A percentile compares a stretch with the other conserved stretches of the same genome.
phyloP scores from a whole-genome alignment of 2,888 invertebrate genomes.

The Trichacis sp. region DNA sequence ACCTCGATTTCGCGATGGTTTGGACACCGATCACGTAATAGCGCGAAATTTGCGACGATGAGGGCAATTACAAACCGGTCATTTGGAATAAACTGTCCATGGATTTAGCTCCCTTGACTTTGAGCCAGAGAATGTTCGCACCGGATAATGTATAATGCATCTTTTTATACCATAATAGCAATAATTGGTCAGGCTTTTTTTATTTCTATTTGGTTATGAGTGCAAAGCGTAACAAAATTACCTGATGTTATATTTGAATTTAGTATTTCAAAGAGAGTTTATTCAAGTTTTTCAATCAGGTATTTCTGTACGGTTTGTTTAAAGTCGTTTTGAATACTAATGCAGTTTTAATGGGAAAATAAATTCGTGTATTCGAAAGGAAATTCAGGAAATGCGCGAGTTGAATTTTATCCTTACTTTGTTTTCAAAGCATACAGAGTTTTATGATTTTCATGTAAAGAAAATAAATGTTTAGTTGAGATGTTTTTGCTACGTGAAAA shows the following conservation, averaged over 20 bases:
- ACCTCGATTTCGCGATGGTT: conserved; percentile 6
- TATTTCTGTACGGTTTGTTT: background rate
- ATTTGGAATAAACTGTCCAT: conserved; percentile 10
- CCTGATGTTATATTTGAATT: background rate
- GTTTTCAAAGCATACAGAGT: too few relatives aligned
- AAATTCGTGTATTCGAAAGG: too few relatives aligned
- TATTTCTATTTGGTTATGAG: conserved; percentile 1
- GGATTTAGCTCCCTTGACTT: conserved; percentile 6
- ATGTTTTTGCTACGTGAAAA: too few relatives aligned
- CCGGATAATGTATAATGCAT: background rate
- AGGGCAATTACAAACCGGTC: conserved; percentile 10
- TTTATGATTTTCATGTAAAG: too few relatives aligned
- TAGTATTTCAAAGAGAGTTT: too few relatives aligned
- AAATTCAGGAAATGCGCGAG: too few relatives aligned
- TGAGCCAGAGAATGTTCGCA: background rate
- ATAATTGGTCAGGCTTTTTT: conserved; percentile 8
- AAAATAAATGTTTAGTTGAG: too few relatives aligned
- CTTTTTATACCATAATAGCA: background rate
- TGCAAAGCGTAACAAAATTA: background rate
- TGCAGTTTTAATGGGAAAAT: too few relatives aligned
- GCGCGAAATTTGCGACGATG: conserved; percentile 12
- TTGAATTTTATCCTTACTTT: too few relatives aligned
- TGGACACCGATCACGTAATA: conserved; percentile 10
- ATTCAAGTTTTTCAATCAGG: background rate
- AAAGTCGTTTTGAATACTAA: too few relatives aligned